Evolutionary conservation across 2,113 vertebrate genomes (phyloP), one percentile per base, ranked within the genome.

Genomic region (Colaptes auratus): DNA sequence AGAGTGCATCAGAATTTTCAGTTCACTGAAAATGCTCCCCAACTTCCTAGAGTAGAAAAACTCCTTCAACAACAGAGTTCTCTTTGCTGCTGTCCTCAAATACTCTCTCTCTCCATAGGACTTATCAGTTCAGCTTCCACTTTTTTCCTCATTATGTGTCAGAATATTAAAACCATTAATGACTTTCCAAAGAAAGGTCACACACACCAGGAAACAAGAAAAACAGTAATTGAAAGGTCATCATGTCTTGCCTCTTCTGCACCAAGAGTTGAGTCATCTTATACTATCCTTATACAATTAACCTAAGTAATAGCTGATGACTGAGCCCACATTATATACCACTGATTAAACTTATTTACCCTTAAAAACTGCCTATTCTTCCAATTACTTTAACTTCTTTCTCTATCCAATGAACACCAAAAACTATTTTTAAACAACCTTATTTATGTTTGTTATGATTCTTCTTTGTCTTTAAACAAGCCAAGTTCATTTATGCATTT

Each of bases 141-240:
- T 25, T 79, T 21, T 74, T 58, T 36, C n/a, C 27, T 64, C 50
- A 33, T 21, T 73, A 20, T 52, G 9, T 24, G n/a, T 15, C 79
- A 71, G 24, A 70, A 70, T 28, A 69, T 31, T 53, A 65, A 89
- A 79, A 15, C 6, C 5, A 30, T 61, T 58, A 6, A 25, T 58
- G 39, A 76, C 10, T 76, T 77, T 60, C 17, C 48, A 58, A 53
- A 0, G 2, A 2, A 50, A 88, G 61, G 53, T 16, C 20, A 66
- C 0, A 0, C 12, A 42, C n/a, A 35, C 3, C 35, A 65, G 36
- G 36, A 60, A 67, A 69, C 0, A 20, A 31, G 28, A 71, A 23
- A 76, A 76, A 65, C 65, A 18, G 16, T 4, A 44, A 56, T 12
- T 58, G 39, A 65, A 65, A 1, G 6, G 19, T 15, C n/a, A 69